These are phyloP conservation scores for Apteryx owenii DNA, from an alignment of 2,113 vertebrate genomes.

Conservation along the genomic window DNA sequence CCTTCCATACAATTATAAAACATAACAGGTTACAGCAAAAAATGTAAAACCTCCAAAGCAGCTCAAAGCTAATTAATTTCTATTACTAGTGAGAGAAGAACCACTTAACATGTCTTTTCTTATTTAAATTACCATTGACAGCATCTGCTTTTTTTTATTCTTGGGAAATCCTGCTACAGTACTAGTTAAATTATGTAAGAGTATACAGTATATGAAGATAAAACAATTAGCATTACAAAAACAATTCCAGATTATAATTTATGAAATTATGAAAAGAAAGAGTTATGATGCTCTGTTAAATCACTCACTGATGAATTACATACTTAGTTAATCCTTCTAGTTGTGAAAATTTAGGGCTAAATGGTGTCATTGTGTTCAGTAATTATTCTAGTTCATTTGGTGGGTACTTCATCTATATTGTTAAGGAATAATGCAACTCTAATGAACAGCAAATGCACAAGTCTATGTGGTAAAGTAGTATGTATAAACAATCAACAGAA, in stretches of 20 bases:
- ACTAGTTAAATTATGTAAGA: constrained; percentile 78
- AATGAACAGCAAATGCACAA: background rate
- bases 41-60: constrained; percentile 73
- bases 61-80: constrained; percentile 82
- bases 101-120: constrained; percentile 81
- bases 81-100: constrained; percentile 78
- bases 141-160: constrained; percentile 77
- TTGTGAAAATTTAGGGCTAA: constrained; percentile 70
- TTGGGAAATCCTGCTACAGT: constrained; percentile 80
- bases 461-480: background rate
- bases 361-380: constrained; percentile 26
- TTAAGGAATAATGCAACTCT: background rate
- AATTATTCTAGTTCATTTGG: constrained; percentile 66
- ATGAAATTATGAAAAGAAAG: constrained; percentile 61
- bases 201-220: constrained; percentile 80
- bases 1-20: constrained; percentile 75
- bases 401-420: constrained; percentile 1
- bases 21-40: constrained; percentile 71
- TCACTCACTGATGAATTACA: constrained; percentile 65
- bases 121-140: constrained; percentile 83
- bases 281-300: constrained; percentile 75
- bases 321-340: constrained; percentile 68
- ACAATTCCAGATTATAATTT: constrained; percentile 76
- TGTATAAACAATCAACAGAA: background rate
- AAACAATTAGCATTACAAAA: constrained; percentile 82